A percentile compares a stretch with the other conserved stretches of the same genome.
These are phyloP conservation scores for Phaethornis superciliosus DNA, from an alignment of 2,113 vertebrate species.

Conservation along the genomic window DNA sequence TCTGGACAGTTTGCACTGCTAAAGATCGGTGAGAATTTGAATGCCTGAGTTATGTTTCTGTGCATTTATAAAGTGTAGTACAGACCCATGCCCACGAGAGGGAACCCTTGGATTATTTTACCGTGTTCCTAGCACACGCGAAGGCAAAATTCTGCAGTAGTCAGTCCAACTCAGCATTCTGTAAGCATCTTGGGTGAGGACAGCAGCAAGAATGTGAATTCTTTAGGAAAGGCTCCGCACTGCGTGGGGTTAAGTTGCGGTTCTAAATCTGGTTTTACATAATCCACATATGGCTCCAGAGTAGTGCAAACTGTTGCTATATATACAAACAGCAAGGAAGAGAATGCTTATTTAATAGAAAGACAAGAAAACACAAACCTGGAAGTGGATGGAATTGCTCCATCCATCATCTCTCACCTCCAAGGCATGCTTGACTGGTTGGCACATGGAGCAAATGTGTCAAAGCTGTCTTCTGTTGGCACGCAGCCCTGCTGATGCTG, in stretches of 20 bases:
- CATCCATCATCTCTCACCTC: background rate
- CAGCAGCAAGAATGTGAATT: background rate
- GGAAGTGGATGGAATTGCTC: background rate
- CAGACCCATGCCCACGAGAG: constrained; percentile 8
- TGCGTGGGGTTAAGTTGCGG: constrained; percentile 1
- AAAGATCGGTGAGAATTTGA: too few relatives aligned
- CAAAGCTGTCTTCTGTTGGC: background rate
- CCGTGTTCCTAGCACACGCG: background rate
- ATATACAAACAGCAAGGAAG: background rate
- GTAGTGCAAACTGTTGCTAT: background rate
- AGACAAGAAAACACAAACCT: background rate
- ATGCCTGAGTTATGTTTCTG: rapidly evolving
- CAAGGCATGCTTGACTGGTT: background rate
- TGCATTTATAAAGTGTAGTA: background rate
- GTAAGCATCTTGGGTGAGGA: background rate
- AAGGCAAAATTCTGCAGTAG: background rate
- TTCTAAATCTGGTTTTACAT: background rate
- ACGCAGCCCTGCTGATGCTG: background rate
- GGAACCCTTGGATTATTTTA: constrained; percentile 47
- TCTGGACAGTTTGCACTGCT: background rate
- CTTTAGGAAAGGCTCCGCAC: background rate
- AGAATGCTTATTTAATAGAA: background rate
- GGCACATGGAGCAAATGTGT: background rate
- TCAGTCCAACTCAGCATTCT: background rate
- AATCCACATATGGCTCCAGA: background rate